phyloP scores from a whole-genome alignment of 2,113 vertebrate species.

The Atlantisia rogersi region DNA sequence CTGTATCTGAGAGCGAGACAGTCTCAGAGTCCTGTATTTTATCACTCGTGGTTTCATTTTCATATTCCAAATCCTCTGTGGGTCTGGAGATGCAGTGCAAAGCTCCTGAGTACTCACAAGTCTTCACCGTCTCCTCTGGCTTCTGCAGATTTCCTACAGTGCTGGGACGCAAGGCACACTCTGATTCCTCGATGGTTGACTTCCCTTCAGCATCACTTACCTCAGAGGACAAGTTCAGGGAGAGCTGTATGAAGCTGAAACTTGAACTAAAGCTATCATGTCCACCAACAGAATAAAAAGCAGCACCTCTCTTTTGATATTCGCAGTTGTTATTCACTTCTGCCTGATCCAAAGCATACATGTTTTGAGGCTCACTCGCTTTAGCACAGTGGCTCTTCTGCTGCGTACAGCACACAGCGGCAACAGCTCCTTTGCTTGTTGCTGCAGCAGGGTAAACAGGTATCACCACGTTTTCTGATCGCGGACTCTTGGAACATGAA shows the following conservation, averaged over 20 bases:
- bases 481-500: not conserved
- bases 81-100: not conserved
- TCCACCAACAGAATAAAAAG: not conserved
- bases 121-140: not conserved
- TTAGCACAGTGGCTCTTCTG: not conserved
- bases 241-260: slow-evolving; percentile 91
- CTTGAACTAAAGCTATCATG: slow-evolving; percentile 78
- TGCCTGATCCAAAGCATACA: not conserved
- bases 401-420: not conserved
- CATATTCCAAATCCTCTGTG: not conserved
- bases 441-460: not conserved
- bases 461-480: not conserved
- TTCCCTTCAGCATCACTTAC: slow-evolving; percentile 23
- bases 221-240: slow-evolving; percentile 61
- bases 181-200: not conserved
- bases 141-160: not conserved
- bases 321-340: slow-evolving; percentile 25
- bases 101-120: not conserved
- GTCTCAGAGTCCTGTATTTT: slow-evolving; percentile 59
- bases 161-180: not conserved
- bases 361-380: not conserved
- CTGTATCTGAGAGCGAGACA: slow-evolving; percentile 56
- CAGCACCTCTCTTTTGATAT: not conserved
- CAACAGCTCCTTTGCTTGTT: not conserved
- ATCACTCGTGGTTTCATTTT: not conserved